These are phyloP conservation scores for Poecile montanus DNA, from an alignment of 2,797 vertebrate species.

Conservation along the genomic window DNA sequence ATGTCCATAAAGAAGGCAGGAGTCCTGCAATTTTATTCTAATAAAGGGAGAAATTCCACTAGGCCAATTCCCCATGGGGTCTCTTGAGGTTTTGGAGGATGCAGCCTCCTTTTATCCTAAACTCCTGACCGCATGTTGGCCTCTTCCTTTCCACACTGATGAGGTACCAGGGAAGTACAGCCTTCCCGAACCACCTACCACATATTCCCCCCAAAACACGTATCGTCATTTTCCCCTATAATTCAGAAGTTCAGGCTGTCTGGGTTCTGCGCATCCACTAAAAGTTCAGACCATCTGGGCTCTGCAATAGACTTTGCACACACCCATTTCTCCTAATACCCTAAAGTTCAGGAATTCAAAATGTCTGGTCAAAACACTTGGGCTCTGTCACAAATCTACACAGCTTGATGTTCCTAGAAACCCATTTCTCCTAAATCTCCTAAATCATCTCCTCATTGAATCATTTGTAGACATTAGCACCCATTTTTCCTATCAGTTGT, in stretches of 20 bases:
- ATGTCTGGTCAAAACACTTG: background rate
- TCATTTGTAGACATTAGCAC: background rate
- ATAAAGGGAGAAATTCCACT: background rate
- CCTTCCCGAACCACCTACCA: background rate
- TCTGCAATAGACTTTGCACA: background rate
- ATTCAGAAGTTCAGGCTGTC: no score
- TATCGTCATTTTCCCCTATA: rapidly evolving
- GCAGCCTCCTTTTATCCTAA: background rate
- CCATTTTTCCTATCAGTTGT: background rate
- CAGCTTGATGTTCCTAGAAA: no score
- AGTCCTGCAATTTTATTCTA: background rate
- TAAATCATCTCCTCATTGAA: background rate
- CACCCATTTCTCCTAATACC: background rate
- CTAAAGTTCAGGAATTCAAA: background rate
- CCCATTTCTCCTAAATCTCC: background rate
- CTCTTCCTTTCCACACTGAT: background rate
- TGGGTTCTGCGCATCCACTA: rapidly evolving
- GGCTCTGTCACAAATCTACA: background rate
- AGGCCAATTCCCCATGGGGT: rapidly evolving
- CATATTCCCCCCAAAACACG: background rate
- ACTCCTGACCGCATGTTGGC: rapidly evolving
- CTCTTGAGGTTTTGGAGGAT: background rate
- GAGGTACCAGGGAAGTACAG: background rate
- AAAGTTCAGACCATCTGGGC: background rate
- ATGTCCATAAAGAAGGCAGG: background rate